Evolutionary conservation across 2,797 vertebrate species (phyloP).

Genomic region (Fistularia commersonii): DNA sequence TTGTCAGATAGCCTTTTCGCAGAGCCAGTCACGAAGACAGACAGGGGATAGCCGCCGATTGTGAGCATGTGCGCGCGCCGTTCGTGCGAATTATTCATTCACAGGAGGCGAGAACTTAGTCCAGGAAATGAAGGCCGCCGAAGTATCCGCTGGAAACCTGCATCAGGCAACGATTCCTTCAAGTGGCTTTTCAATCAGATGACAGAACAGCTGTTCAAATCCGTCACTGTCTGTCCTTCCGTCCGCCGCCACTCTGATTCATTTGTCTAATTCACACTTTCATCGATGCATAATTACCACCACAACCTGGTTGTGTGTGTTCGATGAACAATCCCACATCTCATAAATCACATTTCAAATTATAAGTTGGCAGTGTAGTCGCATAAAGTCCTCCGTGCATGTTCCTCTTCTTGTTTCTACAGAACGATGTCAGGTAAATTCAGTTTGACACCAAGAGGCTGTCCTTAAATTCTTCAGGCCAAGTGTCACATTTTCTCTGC

Average conservation of each 20-base stretch:
- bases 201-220: conserved; percentile 29
- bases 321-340: conserved; percentile 3
- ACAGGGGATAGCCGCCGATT: conserved; percentile 53
- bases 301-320: conserved; percentile 5
- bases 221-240: conserved; percentile 42
- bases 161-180: conserved; percentile 44
- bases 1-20: conserved; percentile 76
- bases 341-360: conserved; percentile 3
- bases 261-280: conserved; percentile 13
- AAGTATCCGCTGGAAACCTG: conserved; percentile 38
- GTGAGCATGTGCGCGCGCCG: conserved; percentile 23
- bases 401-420: no score
- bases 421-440: no score
- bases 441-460: no score
- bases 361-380: neutral
- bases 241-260: conserved; percentile 4
- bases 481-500: no score
- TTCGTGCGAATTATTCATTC: conserved; percentile 40
- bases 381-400: no score
- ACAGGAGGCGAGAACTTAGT: conserved; percentile 44
- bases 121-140: conserved; percentile 60
- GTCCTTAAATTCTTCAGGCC: no score
- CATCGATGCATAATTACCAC: conserved; percentile 1
- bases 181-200: conserved; percentile 38
- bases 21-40: conserved; percentile 60